A percentile compares a stretch with the other conserved stretches of the same genome.
phyloP scores from a whole-genome alignment of 1,140 invertebrate genomes.

The Parapsyche elsis region DNA sequence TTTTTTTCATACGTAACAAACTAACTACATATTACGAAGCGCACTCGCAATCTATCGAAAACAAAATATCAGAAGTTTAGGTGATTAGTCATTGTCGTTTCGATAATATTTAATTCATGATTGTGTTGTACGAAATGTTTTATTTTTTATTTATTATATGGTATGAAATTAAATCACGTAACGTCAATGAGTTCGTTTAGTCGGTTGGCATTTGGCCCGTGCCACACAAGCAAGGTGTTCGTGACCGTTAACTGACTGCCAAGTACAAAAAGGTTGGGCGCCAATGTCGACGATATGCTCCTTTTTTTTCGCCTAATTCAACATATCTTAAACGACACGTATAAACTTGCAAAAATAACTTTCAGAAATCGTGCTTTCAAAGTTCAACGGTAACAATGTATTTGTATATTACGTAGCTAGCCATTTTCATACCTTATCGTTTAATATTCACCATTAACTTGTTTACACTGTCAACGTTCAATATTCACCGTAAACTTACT shows the following conservation, averaged over 20 bases:
- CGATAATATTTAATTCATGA: neutral
- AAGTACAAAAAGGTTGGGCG: conserved; percentile 40
- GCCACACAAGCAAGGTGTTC: conserved; percentile 42
- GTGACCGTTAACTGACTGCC: conserved; percentile 39
- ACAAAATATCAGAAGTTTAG: neutral
- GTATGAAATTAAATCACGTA: conserved; percentile 6
- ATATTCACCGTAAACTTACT: too few relatives aligned
- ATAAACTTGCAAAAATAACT: too few relatives aligned
- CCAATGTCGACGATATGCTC: conserved; percentile 31
- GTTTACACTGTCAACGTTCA: too few relatives aligned
- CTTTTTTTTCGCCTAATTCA: neutral
- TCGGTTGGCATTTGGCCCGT: conserved; percentile 42
- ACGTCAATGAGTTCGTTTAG: conserved; percentile 19
- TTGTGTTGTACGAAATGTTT: neutral
- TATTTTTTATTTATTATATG: neutral
- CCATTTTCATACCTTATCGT: too few relatives aligned
- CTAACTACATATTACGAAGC: too few relatives aligned
- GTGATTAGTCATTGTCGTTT: neutral
- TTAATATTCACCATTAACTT: too few relatives aligned
- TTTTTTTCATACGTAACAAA: neutral
- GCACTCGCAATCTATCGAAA: too few relatives aligned
- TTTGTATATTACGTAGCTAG: too few relatives aligned
- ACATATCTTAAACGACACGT: too few relatives aligned
- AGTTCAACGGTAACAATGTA: too few relatives aligned
- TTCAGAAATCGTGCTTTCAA: too few relatives aligned